Evolutionary conservation across 2,113 vertebrate genomes (phyloP).

Genomic region (Sinocyclocheilus anophthalmus): DNA sequence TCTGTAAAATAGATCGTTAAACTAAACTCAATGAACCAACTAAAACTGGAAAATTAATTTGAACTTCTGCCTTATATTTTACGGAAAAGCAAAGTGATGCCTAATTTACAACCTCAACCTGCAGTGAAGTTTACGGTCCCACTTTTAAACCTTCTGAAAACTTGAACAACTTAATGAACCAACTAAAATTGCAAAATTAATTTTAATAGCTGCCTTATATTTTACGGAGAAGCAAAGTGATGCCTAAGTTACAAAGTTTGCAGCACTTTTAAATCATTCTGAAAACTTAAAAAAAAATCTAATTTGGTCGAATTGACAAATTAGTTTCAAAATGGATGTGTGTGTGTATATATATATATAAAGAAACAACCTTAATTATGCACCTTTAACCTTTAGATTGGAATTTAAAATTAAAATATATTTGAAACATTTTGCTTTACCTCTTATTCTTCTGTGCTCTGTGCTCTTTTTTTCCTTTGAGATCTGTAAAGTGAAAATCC

Average conservation of each 20-base stretch:
- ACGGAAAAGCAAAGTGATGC: background rate
- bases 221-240: background rate
- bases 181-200: background rate
- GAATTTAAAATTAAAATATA: background rate
- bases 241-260: too few relatives aligned
- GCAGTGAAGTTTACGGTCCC: background rate
- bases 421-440: slow-evolving; percentile 27
- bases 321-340: background rate
- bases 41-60: background rate
- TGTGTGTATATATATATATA: too few relatives aligned
- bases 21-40: background rate
- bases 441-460: slow-evolving; percentile 30
- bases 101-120: too few relatives aligned
- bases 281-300: too few relatives aligned
- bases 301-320: background rate
- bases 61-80: background rate
- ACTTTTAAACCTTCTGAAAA: background rate
- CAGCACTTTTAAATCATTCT: too few relatives aligned
- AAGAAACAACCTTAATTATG: too few relatives aligned
- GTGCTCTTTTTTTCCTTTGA: background rate
- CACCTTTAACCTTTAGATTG: background rate
- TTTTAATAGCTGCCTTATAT: background rate
- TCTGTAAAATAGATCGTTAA: background rate
- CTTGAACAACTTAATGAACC: background rate
- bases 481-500: slow-evolving; percentile 33